phyloP scores from a whole-genome alignment of 2,797 vertebrate species.

The Anas bahamensis region DNA sequence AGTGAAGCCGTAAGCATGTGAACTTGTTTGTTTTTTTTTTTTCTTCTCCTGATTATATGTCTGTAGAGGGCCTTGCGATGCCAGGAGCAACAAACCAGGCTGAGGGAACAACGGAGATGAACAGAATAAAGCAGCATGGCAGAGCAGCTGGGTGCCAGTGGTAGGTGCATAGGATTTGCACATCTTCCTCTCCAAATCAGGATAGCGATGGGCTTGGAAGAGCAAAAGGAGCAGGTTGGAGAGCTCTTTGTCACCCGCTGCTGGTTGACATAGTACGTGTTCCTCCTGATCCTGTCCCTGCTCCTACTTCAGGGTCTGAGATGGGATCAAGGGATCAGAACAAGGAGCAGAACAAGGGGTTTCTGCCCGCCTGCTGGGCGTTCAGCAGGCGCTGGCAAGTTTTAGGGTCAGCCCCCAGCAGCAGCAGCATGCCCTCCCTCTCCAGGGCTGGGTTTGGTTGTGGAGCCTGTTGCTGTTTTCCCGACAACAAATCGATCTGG shows the following conservation, averaged over 20 bases:
- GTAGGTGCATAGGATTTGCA: background rate
- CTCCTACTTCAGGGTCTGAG: background rate
- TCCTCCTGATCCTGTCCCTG: background rate
- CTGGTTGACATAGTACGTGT: background rate
- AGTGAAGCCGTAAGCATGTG: background rate
- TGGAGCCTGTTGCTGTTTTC: background rate
- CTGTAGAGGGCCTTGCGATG: background rate
- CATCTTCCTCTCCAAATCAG: background rate
- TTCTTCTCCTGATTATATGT: background rate
- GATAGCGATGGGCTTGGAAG: background rate
- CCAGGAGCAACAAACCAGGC: background rate
- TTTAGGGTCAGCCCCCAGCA: background rate
- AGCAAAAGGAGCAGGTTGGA: background rate
- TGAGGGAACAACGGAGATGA: background rate
- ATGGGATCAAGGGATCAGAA: background rate
- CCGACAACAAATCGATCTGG: accelerated
- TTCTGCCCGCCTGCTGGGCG: accelerated
- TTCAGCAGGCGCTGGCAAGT: accelerated
- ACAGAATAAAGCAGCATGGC: background rate
- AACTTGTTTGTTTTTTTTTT: background rate
- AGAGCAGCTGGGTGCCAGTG: background rate
- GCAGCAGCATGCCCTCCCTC: accelerated
- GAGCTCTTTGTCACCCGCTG: background rate
- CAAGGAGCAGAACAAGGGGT: background rate
- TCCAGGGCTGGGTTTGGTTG: background rate